Conservation (phyloP, 2,113 vertebrate genomes). For the Peromyscus leucopus region DNA sequence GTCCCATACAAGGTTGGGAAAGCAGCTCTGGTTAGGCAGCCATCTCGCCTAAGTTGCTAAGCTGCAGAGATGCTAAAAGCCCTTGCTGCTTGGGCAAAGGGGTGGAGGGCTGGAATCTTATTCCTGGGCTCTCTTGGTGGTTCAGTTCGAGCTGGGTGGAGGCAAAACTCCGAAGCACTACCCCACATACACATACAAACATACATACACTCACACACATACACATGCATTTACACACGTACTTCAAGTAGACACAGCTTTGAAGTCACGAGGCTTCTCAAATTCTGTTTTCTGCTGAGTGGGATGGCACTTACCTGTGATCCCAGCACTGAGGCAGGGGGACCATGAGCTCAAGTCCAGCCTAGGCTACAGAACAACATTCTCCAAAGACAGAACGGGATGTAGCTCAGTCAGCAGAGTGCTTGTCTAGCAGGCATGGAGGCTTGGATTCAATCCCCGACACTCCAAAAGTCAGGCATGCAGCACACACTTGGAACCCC, state of each 20-base stretch:
- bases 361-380: background rate
- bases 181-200: background rate
- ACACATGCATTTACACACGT: background rate
- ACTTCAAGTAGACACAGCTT: background rate
- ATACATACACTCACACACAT: background rate
- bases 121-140: background rate
- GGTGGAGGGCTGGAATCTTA: background rate
- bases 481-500: too few species aligned
- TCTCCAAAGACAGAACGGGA: background rate
- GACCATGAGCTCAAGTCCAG: background rate
- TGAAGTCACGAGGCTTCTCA: background rate
- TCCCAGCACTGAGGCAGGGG: background rate
- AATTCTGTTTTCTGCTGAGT: background rate
- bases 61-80: background rate
- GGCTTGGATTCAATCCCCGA: background rate
- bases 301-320: background rate
- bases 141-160: background rate
- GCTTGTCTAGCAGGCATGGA: background rate
- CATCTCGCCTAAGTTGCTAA: accelerated
- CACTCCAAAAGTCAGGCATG: background rate
- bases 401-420: too few species aligned
- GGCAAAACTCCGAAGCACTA: background rate
- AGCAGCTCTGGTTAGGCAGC: background rate
- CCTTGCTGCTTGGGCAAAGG: too few species aligned
- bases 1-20: background rate